Percentiles rank a stretch among this genome's conserved stretches.
Evolutionary conservation across 2,797 vertebrate species (phyloP).

Genomic region (Acipenser oxyrinchus): DNA sequence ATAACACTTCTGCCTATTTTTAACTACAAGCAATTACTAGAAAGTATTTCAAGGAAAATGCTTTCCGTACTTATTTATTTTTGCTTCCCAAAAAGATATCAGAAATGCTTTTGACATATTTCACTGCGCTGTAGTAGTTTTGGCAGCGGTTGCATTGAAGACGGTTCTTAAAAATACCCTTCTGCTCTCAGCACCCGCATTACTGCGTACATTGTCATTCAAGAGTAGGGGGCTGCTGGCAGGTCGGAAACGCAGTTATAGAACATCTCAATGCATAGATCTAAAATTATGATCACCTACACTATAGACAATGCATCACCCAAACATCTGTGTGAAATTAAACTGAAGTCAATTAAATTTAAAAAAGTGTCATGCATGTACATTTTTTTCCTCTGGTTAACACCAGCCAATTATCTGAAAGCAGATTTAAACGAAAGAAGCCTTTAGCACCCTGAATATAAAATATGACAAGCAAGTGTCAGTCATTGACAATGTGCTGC

Average conservation of each 20-base stretch:
- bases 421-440: no score
- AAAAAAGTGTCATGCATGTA: no score
- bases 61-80: not conserved
- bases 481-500: no score
- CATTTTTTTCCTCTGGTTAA: no score
- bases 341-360: no score
- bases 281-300: not conserved
- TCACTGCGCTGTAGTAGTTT: not conserved
- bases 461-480: no score
- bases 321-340: no score
- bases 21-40: not conserved
- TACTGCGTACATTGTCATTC: not conserved
- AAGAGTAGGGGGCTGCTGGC: not conserved
- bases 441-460: no score
- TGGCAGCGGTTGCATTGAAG: not conserved
- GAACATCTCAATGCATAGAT: not conserved
- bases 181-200: not conserved
- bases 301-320: no score
- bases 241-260: not conserved
- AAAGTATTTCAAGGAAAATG: not conserved
- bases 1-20: conserved; percentile 2
- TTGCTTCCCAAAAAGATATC: not conserved
- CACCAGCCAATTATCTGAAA: no score
- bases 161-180: not conserved
- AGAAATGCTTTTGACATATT: not conserved